Evolutionary conservation across 2,888 invertebrate species (phyloP).

Genomic region (Acleris literana): DNA sequence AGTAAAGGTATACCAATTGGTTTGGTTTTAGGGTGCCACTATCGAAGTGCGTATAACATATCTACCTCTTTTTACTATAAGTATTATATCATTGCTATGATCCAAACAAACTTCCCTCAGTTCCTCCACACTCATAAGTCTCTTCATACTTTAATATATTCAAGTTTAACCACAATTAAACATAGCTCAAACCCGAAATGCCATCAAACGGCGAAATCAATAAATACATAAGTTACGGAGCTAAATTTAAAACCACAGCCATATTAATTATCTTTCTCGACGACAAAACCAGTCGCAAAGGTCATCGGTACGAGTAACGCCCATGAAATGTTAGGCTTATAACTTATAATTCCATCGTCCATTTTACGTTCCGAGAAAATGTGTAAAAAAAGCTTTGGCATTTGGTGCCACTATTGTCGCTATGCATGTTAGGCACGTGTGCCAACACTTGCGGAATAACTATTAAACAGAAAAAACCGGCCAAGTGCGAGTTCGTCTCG

Average conservation of each 20-base stretch:
- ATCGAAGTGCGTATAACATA: no score
- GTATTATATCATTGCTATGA: no score
- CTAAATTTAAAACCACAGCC: neutral
- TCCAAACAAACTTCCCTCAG: no score
- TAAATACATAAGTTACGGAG: slow-evolving; percentile 2
- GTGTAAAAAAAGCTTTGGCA: slow-evolving; percentile 18
- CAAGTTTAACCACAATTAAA: neutral
- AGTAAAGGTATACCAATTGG: no score
- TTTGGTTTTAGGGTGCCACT: no score
- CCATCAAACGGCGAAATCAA: slow-evolving; percentile 4
- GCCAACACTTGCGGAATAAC: no score
- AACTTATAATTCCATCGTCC: slow-evolving; percentile 14
- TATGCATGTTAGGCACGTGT: neutral
- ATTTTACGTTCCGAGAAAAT: neutral
- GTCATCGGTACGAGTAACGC: slow-evolving; percentile 9
- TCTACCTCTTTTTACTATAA: no score
- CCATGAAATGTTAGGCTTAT: slow-evolving; percentile 17
- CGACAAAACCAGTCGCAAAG: slow-evolving; percentile 27
- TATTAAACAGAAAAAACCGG: no score
- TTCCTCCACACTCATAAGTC: no score
- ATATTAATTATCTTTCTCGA: slow-evolving; percentile 15
- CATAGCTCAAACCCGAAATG: neutral
- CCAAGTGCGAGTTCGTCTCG: no score
- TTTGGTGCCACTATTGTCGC: slow-evolving; percentile 7
- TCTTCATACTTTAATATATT: no score